phyloP scores from a whole-genome alignment of 2,113 vertebrate species.

The Leuciscus idus region DNA sequence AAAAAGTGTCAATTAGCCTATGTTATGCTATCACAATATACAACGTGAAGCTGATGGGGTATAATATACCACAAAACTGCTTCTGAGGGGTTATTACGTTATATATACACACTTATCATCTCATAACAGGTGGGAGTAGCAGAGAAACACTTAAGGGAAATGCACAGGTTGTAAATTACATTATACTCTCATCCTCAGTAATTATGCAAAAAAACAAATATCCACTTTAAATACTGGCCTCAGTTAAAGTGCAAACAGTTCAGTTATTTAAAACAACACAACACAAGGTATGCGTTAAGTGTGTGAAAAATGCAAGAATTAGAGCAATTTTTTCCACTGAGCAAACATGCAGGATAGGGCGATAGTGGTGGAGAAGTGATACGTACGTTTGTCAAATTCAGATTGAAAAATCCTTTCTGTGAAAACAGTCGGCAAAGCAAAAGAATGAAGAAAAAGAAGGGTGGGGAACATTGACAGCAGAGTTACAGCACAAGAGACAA shows the following conservation, averaged over 20 bases:
- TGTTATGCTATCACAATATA: background rate
- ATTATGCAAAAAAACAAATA: background rate
- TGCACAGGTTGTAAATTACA: background rate
- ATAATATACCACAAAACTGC: background rate
- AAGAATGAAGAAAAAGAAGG: slow-evolving; percentile 48
- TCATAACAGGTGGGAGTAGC: slow-evolving; percentile 55
- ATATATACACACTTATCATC: slow-evolving; percentile 16
- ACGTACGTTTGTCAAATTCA: slow-evolving; percentile 74
- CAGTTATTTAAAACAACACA: slow-evolving; percentile 17
- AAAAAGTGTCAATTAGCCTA: too few species aligned
- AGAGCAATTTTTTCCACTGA: background rate
- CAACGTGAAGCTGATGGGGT: background rate
- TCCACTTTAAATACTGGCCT: background rate
- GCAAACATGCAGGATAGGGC: slow-evolving; percentile 33
- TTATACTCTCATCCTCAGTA: background rate
- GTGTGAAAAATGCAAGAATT: background rate
- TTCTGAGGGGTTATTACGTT: background rate
- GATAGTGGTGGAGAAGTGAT: slow-evolving; percentile 50
- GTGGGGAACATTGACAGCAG: slow-evolving; percentile 39
- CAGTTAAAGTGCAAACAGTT: background rate
- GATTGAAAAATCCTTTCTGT: slow-evolving; percentile 75
- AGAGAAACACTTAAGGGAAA: slow-evolving; percentile 61
- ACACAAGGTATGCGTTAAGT: background rate
- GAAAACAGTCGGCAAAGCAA: slow-evolving; percentile 59
- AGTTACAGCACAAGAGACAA: slow-evolving; percentile 42